Evolutionary conservation across 1,140 invertebrate species (phyloP).

Genomic region (Apis mellifera): Amel_HAv3.1 CM009931.2:10015001-10015500

Average conservation of each 20-base stretch:
- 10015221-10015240: background rate
- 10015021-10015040: background rate
- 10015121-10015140: background rate
- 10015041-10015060: too few species aligned
- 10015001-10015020: background rate
- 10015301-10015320: background rate
- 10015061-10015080: background rate
- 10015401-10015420: background rate
- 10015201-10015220: too few species aligned
- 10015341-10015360: background rate
- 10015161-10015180: background rate
- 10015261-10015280: background rate
- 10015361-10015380: too few species aligned
- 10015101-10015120: background rate
- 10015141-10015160: background rate
- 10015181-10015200: background rate
- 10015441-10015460: background rate
- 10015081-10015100: too few species aligned
- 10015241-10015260: background rate
- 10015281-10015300: too few species aligned
- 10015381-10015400: background rate
- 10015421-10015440: background rate
- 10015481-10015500: background rate
- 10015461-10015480: background rate
- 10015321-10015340: background rate